phyloP scores from a whole-genome alignment of 2,888 invertebrate genomes.

The Drosophila austrosaltans region DNA sequence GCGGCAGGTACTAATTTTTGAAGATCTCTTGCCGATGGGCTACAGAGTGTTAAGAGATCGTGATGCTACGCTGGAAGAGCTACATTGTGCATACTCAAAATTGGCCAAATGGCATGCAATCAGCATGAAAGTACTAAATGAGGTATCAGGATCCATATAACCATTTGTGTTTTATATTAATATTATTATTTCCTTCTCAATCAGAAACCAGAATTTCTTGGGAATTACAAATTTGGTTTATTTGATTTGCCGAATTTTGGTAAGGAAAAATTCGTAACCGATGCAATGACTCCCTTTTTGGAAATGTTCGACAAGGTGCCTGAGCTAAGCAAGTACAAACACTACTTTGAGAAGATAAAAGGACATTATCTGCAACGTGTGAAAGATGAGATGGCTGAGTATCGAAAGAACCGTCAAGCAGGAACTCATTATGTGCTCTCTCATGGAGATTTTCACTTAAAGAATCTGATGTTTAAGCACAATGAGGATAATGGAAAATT shows the following conservation, averaged over 20 bases:
- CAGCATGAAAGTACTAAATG: conserved; percentile 32
- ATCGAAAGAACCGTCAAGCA: conserved; percentile 35
- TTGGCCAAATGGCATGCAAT: conserved; percentile 83
- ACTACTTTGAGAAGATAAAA: conserved; percentile 43
- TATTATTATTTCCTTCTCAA: conserved; percentile 36
- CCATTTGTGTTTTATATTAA: not conserved
- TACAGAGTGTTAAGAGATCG: conserved; percentile 57
- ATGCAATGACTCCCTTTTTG: conserved; percentile 48
- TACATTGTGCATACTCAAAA: conserved; percentile 73
- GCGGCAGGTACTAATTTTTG: conserved; percentile 64
- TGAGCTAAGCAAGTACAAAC: conserved; percentile 45
- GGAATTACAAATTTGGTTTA: conserved; percentile 78
- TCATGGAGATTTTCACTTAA: conserved; percentile 65
- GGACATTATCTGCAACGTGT: conserved; percentile 27
- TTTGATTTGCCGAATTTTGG: conserved; percentile 43
- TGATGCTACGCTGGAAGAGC: conserved; percentile 78
- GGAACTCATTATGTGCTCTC: conserved; percentile 41
- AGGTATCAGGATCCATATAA: conserved; percentile 57
- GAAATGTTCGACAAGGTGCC: conserved; percentile 45
- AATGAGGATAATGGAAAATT: conserved; percentile 21
- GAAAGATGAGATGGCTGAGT: conserved; percentile 24
- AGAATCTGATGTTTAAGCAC: conserved; percentile 58
- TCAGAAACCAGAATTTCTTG: conserved; percentile 29
- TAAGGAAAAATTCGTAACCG: conserved; percentile 46
- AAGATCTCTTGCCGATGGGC: conserved; percentile 64